phyloP scores from a whole-genome alignment of 2,888 invertebrate species.

The Caenorhabditis sulstoni region DNA sequence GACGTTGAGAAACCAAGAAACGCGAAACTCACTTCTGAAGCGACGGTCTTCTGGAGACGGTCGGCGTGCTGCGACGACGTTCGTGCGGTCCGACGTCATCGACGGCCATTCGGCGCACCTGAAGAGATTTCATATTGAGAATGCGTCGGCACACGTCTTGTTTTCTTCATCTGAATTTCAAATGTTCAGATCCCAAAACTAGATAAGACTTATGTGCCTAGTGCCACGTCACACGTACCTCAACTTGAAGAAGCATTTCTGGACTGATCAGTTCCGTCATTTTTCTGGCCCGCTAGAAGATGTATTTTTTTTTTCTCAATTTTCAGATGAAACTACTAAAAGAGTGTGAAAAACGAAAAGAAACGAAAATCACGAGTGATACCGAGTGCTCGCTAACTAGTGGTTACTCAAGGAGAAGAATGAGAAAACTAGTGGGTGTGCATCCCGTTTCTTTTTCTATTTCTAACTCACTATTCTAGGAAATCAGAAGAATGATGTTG shows the following conservation, averaged over 20 bases:
- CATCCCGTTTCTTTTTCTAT: too few relatives aligned
- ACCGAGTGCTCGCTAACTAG: background rate
- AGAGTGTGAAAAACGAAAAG: background rate
- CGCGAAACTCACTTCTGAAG: conserved; percentile 69
- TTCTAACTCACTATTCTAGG: too few relatives aligned
- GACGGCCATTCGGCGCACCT: conserved; percentile 70
- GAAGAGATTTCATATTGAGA: conserved; percentile 1
- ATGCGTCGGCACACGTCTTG: too few relatives aligned
- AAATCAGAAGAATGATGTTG: too few relatives aligned
- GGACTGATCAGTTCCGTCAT: conserved; percentile 47
- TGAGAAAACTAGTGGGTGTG: too few relatives aligned
- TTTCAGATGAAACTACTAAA: background rate
- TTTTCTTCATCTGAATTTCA: too few relatives aligned
- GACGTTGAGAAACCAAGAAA: background rate
- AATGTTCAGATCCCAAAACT: too few relatives aligned
- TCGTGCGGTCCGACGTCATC: conserved; percentile 73
- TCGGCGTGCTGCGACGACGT: conserved; percentile 77
- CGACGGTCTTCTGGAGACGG: conserved; percentile 73
- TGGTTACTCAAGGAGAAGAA: background rate
- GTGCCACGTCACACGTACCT: conserved; percentile 29
- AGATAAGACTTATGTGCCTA: too few relatives aligned
- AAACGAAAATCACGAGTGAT: background rate
- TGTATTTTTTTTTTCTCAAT: background rate
- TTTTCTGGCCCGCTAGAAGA: conserved; percentile 10
- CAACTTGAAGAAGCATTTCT: conserved; percentile 39